Conservation (phyloP, 2,888 invertebrate species). For the Sarcophaga carnaria region DNA sequence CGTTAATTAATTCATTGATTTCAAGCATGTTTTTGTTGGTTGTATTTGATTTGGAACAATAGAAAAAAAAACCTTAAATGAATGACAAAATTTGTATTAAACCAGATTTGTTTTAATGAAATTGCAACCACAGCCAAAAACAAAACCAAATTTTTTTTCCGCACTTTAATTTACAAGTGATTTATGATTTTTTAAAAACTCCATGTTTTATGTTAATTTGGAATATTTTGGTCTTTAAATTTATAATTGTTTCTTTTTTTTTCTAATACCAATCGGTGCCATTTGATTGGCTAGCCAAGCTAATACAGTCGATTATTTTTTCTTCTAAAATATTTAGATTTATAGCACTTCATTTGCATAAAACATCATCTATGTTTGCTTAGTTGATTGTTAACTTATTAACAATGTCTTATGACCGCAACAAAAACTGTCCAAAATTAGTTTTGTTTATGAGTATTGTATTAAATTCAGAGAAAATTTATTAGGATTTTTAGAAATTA, state of each 20-base stretch:
- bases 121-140: neutral
- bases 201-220: constrained; percentile 56
- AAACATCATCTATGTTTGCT: constrained; percentile 48
- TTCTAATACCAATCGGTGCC: neutral
- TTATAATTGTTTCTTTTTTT: neutral
- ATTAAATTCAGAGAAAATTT: neutral
- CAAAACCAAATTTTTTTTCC: neutral
- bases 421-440: constrained; percentile 11
- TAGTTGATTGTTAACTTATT: neutral
- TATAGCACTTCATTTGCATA: constrained; percentile 58
- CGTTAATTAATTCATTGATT: constrained; percentile 63
- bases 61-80: neutral
- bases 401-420: constrained; percentile 11
- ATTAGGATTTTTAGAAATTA: constrained; percentile 8
- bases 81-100: neutral
- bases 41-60: neutral
- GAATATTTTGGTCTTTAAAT: no score
- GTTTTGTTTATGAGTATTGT: neutral
- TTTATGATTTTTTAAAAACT: constrained; percentile 27
- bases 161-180: neutral
- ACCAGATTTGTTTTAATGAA: neutral
- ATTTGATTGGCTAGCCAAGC: neutral
- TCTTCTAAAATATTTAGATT: constrained; percentile 45
- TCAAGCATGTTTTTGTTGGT: neutral
- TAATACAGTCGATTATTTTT: neutral